Conservation (phyloP, 1,140 invertebrate genomes). For the Nylanderia fulva region DNA sequence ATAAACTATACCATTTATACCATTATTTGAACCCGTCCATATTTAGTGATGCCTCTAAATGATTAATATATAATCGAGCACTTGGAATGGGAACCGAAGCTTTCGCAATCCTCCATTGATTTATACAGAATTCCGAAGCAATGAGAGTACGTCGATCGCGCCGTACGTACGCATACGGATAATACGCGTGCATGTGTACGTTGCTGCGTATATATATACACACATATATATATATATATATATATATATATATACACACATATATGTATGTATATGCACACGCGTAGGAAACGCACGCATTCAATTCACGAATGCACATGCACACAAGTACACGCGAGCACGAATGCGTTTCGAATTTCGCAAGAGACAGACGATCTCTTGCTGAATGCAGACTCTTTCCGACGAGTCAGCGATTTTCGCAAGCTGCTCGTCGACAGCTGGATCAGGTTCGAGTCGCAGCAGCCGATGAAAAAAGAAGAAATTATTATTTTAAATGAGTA, state of each 20-base stretch:
- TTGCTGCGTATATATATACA: too few species aligned
- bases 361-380: conserved; percentile 42
- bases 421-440: conserved; percentile 9
- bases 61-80: neutral
- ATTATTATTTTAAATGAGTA: conserved; percentile 5
- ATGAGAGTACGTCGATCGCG: conserved; percentile 34
- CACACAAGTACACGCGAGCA: neutral
- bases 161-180: neutral
- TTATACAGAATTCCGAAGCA: conserved; percentile 29
- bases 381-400: conserved; percentile 9
- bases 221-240: neutral
- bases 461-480: conserved; percentile 4
- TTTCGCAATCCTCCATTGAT: neutral
- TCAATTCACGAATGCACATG: conserved; percentile 5
- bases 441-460: neutral
- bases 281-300: neutral
- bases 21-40: too few species aligned
- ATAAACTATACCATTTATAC: too few species aligned
- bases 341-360: conserved; percentile 47
- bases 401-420: conserved; percentile 38
- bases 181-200: neutral
- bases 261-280: neutral
- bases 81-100: neutral
- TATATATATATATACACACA: neutral
- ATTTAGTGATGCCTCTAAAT: neutral